A percentile compares a stretch with the other conserved stretches of the same genome.
phyloP scores from a whole-genome alignment of 2,797 vertebrate genomes.

The Alca torda region DNA sequence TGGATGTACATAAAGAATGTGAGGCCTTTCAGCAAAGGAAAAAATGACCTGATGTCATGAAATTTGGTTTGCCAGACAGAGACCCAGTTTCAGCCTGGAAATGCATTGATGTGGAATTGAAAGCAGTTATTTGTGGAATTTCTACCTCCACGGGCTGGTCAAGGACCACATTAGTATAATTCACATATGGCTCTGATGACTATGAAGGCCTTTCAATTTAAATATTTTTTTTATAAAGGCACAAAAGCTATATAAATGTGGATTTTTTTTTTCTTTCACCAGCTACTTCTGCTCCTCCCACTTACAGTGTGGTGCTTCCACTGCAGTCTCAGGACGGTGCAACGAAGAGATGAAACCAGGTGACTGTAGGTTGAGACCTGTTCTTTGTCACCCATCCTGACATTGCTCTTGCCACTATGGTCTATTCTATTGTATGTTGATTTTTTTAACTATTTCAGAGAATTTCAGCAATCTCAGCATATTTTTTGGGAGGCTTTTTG shows the following conservation, averaged over 20 bases:
- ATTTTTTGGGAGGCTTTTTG: background rate
- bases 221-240: background rate
- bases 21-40: background rate
- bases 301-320: background rate
- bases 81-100: background rate
- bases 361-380: rapidly evolving
- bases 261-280: background rate
- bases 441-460: background rate
- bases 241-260: background rate
- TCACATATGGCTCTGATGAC: background rate
- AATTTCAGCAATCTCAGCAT: background rate
- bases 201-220: background rate
- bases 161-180: background rate
- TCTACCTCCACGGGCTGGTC: background rate
- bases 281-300: background rate
- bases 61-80: background rate
- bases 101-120: background rate
- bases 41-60: background rate
- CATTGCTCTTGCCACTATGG: background rate
- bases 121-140: background rate
- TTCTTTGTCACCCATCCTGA: background rate
- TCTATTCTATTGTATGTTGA: background rate
- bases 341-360: background rate
- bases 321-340: background rate
- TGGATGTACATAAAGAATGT: background rate